Percentiles rank a stretch among this genome's conserved stretches.
These are phyloP conservation scores for Drosophila percnosoma DNA, from an alignment of 2,888 invertebrate genomes.

Conservation along the genomic window DNA sequence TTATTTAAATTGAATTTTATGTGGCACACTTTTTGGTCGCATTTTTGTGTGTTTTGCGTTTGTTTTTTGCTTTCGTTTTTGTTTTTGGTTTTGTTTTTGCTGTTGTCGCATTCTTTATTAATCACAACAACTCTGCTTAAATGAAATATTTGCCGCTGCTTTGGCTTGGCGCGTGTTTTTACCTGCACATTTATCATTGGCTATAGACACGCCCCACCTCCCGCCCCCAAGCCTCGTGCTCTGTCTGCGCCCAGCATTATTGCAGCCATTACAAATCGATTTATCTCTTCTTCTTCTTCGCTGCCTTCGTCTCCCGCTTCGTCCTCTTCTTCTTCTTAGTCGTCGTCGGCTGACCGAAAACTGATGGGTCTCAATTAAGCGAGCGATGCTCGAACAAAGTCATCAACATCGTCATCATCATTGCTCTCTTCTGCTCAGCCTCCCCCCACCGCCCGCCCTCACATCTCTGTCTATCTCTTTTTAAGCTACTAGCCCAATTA, in stretches of 20 bases:
- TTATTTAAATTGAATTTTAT: constrained; percentile 78
- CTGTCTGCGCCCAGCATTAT: constrained; percentile 19
- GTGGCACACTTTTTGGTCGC: constrained; percentile 46
- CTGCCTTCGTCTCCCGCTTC: background rate
- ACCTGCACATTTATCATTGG: constrained; percentile 71
- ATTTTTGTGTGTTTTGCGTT: background rate
- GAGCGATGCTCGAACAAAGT: constrained; percentile 40
- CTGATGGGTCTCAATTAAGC: constrained; percentile 69
- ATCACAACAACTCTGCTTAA: constrained; percentile 50
- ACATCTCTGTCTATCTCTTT: background rate
- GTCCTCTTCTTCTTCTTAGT: background rate
- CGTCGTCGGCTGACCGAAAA: constrained; percentile 49
- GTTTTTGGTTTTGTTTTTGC: background rate
- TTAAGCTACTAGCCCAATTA: constrained; percentile 49
- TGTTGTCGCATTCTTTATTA: constrained; percentile 53
- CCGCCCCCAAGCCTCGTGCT: background rate
- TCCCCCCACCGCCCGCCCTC: background rate
- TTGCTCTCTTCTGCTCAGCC: constrained; percentile 8
- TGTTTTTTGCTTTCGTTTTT: background rate
- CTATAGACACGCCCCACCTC: constrained; percentile 19
- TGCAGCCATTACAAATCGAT: constrained; percentile 82
- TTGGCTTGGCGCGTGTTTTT: constrained; percentile 38
- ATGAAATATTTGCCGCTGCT: constrained; percentile 36
- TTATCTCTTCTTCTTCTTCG: constrained; percentile 67
- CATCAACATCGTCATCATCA: constrained; percentile 48